A percentile compares a stretch with the other conserved stretches of the same genome.
These are phyloP conservation scores for Meriones unguiculatus DNA, from an alignment of 2,113 vertebrate genomes.

Conservation along the genomic window DNA sequence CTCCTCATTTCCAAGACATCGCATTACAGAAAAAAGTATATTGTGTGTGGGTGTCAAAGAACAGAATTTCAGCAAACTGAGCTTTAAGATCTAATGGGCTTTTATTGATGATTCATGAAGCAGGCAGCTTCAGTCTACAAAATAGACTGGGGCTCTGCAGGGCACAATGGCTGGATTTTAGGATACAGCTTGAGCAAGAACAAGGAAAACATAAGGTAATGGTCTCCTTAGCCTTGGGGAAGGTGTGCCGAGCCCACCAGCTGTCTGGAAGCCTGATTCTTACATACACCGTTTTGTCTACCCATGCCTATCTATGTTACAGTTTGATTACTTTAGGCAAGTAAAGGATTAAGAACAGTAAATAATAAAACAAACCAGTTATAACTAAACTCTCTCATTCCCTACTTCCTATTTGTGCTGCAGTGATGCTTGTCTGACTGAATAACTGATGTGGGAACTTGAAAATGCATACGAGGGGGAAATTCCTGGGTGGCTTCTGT, in stretches of 20 bases:
- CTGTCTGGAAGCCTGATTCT: background rate
- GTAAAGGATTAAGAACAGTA: background rate
- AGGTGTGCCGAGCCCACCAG: background rate
- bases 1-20: background rate
- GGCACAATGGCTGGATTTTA: background rate
- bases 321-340: background rate
- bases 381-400: no score
- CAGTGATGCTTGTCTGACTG: background rate
- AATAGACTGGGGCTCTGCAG: background rate
- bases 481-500: no score
- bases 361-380: background rate
- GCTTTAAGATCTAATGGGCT: background rate
- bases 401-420: background rate
- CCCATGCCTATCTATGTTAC: background rate
- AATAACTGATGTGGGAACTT: background rate
- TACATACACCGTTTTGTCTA: background rate
- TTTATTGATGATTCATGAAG: background rate
- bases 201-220: background rate
- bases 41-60: background rate
- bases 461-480: background rate
- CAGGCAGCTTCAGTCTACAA: background rate
- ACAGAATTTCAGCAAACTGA: slow-evolving; percentile 3
- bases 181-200: background rate
- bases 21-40: background rate
- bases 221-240: background rate